These are phyloP conservation scores for Festucalex cinctus DNA, from an alignment of 2,113 vertebrate species.

Conservation along the genomic window DNA sequence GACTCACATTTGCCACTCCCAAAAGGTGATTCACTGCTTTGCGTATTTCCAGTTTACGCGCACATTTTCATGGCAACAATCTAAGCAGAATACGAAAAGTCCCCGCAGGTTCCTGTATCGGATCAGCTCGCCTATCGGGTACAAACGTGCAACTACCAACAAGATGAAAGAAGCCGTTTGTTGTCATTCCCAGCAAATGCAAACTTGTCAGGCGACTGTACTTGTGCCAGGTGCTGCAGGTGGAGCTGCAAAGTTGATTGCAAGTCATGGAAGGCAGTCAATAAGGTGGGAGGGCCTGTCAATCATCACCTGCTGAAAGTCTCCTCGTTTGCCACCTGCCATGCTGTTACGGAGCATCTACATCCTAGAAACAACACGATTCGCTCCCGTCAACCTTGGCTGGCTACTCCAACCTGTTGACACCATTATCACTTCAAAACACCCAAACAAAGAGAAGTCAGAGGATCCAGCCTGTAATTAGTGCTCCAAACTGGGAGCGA, in stretches of 20 bases:
- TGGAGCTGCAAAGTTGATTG: constrained; percentile 40
- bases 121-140: no score
- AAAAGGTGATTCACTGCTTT: no score
- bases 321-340: constrained; percentile 31
- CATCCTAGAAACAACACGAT: neutral
- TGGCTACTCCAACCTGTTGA: constrained; percentile 26
- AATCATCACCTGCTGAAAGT: constrained; percentile 42
- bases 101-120: neutral
- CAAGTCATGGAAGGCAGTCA: constrained; percentile 33
- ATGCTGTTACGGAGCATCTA: constrained; percentile 1
- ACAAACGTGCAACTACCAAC: neutral
- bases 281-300: constrained; percentile 43
- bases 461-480: constrained; percentile 63
- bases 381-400: constrained; percentile 16
- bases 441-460: constrained; percentile 23
- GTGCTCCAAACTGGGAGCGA: constrained; percentile 63
- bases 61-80: no score
- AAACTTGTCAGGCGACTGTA: constrained; percentile 55
- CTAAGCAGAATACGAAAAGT: neutral
- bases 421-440: constrained; percentile 53
- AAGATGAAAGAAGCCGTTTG: constrained; percentile 17
- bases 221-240: constrained; percentile 49
- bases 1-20: no score
- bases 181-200: constrained; percentile 41
- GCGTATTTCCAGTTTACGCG: no score